Conservation (phyloP, 2,797 vertebrate genomes). For the Leuciscus waleckii region DNA sequence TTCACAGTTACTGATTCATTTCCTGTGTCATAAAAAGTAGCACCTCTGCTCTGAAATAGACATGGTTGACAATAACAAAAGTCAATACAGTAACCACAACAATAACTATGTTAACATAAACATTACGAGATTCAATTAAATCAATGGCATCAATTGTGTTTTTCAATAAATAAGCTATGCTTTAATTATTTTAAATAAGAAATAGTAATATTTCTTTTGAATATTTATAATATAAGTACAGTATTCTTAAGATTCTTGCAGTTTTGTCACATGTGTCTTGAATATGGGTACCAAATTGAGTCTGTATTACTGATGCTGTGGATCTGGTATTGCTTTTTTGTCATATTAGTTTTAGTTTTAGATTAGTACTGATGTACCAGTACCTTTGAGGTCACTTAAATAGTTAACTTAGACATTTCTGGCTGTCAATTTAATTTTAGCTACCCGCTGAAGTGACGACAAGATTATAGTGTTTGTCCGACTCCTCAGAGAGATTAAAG, state of each 20-base stretch:
- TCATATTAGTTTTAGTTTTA: not conserved
- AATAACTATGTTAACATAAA: not conserved
- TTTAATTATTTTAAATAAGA: not conserved
- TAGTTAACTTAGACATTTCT: not conserved
- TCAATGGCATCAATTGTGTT: not conserved
- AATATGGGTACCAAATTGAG: not conserved
- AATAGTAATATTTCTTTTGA: not conserved
- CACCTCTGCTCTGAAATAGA: not conserved
- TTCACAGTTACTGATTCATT: not conserved
- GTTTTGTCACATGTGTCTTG: not conserved
- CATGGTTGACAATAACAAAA: not conserved
- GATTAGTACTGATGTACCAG: not conserved
- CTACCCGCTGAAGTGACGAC: not conserved
- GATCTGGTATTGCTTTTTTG: not conserved
- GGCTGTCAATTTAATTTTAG: not conserved
- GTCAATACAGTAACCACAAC: not conserved
- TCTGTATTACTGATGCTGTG: not conserved
- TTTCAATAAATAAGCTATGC: not conserved
- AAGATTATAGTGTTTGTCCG: slow-evolving; percentile 14
- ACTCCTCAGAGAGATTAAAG: slow-evolving; percentile 16
- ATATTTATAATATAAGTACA: not conserved
- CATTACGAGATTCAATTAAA: not conserved
- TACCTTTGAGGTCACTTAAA: not conserved
- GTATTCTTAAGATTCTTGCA: not conserved
- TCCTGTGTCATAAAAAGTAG: not conserved